Base-by-base conservation (phyloP, 2,888 invertebrate species). In the Apotomis betuletana region DNA sequence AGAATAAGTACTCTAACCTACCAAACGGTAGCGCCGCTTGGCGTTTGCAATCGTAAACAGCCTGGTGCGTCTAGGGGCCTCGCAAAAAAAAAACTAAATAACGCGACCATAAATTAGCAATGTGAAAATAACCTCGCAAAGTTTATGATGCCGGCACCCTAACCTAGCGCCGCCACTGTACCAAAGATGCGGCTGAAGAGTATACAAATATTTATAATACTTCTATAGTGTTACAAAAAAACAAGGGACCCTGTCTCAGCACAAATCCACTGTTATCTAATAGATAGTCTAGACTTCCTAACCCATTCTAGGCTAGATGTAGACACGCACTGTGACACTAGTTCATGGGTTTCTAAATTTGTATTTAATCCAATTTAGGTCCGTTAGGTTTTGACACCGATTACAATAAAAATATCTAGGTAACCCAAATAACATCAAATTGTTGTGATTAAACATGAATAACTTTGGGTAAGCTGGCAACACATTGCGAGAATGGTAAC, bases 171-270 rank as follows among this genome's bases (percentile, higher is more conserved):
- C 27, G 27, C 27, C 27, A 27, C 27, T 27, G 27, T 27, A 41
- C 6, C 6, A 41, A 41, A 41, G 41, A 41, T 41, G 4, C 41
- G 41, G 27, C 27, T 27, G 27, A 27, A 27, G 27, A 1, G 1
- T 27, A 27, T 27, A 1, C 27, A 27, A 27, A 27, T 41, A 41
- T 67, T 58, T 58, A 49, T 38, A 62, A 60, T 51, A 67, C 38
- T 63, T 74, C 12, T 64, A 44, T 36, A 12, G 71, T 6, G 0
- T 75, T 77, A 78, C 73, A 78, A 67, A 76, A 27, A 77, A 67
- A 83, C 82, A 81, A 85, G 88, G 89, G 88, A 87, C 87, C 86
- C 85, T 76, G 87, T 88, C 85, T 88, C 88, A 85, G 87, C 89
- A 89, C 90, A 89, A 89, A 78, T 74, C 76, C 76, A 78, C 74